Conservation (phyloP, 1,140 invertebrate species). For the Proales similis region DNA sequence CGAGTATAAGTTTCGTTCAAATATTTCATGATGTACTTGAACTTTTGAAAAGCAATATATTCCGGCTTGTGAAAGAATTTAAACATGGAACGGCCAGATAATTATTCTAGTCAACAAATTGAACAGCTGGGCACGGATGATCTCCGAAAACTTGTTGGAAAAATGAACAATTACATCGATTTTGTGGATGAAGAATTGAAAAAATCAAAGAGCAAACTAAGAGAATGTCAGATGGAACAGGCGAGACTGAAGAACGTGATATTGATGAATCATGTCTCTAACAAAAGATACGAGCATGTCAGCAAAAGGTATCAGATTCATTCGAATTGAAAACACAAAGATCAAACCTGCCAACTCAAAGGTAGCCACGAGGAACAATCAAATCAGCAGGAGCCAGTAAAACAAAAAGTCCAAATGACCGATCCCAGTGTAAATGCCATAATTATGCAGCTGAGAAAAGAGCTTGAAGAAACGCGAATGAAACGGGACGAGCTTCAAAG, state of each 20-base stretch:
- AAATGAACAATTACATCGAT: neutral
- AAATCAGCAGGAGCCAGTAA: neutral
- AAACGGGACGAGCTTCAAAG: conserved; percentile 25
- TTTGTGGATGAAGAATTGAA: conserved; percentile 22
- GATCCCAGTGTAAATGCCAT: conserved; percentile 26
- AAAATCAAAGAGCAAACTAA: no score
- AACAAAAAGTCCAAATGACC: conserved; percentile 2
- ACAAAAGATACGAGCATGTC: conserved; percentile 16
- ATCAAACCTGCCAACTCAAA: neutral
- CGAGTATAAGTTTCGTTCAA: no score
- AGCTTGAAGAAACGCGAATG: conserved; percentile 23
- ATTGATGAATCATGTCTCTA: conserved; percentile 11
- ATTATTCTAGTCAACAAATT: no score
- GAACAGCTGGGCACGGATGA: no score
- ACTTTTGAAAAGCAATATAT: no score
- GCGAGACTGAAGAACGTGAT: conserved; percentile 34
- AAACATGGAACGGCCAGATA: no score
- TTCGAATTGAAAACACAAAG: neutral
- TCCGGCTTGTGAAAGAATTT: no score
- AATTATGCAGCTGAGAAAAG: conserved; percentile 15
- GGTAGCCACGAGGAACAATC: neutral
- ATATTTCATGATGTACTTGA: no score
- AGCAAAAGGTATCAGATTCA: neutral
- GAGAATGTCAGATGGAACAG: conserved; percentile 15
- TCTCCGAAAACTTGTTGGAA: no score